These are phyloP conservation scores for Crocidura indochinensis DNA, from an alignment of 2,797 vertebrate genomes.

Conservation along the genomic window DNA sequence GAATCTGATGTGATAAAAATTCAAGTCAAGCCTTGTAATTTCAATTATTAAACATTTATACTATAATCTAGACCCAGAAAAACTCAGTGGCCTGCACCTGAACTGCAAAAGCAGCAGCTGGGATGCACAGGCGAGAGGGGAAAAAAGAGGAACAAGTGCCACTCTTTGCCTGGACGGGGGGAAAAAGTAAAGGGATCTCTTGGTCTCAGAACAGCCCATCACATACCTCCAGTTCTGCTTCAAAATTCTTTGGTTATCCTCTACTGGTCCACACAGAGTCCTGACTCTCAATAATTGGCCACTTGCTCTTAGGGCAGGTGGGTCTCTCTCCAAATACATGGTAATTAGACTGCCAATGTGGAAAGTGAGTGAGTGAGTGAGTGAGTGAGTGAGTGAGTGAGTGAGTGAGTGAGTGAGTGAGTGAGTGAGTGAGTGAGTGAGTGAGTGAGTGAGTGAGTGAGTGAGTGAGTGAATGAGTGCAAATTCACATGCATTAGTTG, in stretches of 20 bases:
- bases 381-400: no score
- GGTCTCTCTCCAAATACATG: neutral
- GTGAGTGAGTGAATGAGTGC: neutral
- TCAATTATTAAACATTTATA: conserved; percentile 75
- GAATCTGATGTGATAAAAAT: conserved; percentile 36
- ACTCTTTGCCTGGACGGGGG: neutral
- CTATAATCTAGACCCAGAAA: neutral
- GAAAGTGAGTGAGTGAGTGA: neutral
- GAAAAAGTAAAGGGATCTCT: conserved; percentile 29
- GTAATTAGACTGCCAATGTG: neutral
- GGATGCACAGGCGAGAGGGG: neutral
- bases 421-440: no score
- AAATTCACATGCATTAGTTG: no score
- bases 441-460: no score
- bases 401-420: neutral
- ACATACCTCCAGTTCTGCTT: conserved; percentile 7
- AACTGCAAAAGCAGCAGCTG: neutral
- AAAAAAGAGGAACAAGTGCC: neutral
- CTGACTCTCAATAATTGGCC: conserved; percentile 41
- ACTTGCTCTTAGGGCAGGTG: neutral
- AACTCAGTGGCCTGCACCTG: neutral
- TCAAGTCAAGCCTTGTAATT: conserved; percentile 56
- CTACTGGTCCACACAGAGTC: conserved; percentile 20
- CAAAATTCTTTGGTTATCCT: conserved; percentile 37
- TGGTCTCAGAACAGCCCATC: conserved; percentile 32